Percentiles rank a stretch among this genome's conserved stretches.
phyloP scores from a whole-genome alignment of 2,888 invertebrate species.

The Leptopterna dolabrata region DNA sequence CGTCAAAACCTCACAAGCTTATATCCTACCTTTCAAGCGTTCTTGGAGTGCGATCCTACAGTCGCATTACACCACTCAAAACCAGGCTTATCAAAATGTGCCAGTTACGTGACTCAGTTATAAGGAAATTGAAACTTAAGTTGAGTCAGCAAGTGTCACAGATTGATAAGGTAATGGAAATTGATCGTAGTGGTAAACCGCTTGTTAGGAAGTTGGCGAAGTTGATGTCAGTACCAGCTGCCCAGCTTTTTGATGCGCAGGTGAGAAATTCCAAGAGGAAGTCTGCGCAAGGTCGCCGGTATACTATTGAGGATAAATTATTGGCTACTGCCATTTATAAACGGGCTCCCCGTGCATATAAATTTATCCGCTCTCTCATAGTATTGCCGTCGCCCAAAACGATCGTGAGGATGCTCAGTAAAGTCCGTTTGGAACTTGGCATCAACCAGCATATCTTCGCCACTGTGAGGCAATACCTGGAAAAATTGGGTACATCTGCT shows the following conservation, averaged over 20 bases:
- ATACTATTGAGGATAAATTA: slow-evolving; percentile 11
- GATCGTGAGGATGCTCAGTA: background rate
- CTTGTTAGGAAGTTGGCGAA: too few relatives aligned
- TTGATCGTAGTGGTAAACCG: too few relatives aligned
- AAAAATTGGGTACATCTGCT: background rate
- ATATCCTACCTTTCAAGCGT: too few relatives aligned
- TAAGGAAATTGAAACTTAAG: too few relatives aligned
- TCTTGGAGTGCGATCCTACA: too few relatives aligned
- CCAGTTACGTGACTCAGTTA: too few relatives aligned
- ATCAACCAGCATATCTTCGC: background rate
- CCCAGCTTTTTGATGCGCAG: background rate
- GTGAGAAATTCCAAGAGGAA: background rate
- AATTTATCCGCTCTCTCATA: background rate
- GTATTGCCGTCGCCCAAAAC: background rate
- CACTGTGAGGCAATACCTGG: background rate
- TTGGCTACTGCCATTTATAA: background rate
- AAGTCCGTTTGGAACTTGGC: background rate
- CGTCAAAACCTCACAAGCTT: too few relatives aligned
- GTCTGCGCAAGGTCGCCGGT: background rate
- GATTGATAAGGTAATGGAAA: too few relatives aligned
- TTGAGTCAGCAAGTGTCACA: too few relatives aligned
- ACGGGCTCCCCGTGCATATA: background rate
- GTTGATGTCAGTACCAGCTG: too few relatives aligned
- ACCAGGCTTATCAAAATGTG: too few relatives aligned
- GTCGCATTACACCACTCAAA: too few relatives aligned